Evolutionary conservation across 2,797 vertebrate species (phyloP), one percentile per base, ranked within the genome.

Genomic region (Ibycter americanus): DNA sequence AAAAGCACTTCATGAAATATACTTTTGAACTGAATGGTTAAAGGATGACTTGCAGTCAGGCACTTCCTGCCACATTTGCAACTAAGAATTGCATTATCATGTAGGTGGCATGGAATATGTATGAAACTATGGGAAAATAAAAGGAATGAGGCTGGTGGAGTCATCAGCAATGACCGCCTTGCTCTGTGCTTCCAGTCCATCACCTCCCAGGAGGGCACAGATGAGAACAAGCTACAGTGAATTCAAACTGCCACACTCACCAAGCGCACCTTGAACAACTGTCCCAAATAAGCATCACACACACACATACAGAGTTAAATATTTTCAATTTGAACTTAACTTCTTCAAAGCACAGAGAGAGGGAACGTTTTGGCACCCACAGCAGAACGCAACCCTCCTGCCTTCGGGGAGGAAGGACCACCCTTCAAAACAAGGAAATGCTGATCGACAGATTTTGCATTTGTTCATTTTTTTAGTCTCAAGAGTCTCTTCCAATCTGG

Each of bases 291-390:
- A 83, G 25, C 26, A 23, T 59, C 20, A 27, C 23, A 62, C 11
- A 20, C 11, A 26, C 4, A n/a, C 8, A 25, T 6, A 32, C 1
- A 21, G 32, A 81, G 32, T 16, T 55, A 34, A 84, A 25, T 47
- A 65, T 26, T 62, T 85, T 8, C 72, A 17, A 51, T 63, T 40
- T 63, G 44, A 54, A 40, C 32, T 32, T 36, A 42, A 51, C 10
- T 52, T 66, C 38, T 73, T 67, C 22, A 36, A 65, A n/a, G 34
- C 44, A 59, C 22, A 52, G 22, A 66, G 31, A 29, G 36, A 13
- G 2, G 26, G 19, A 19, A 27, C 1, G 0, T 26, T 84, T 42
- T 67, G 29, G 49, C 46, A 70, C 10, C 9, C 0, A 0, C 1
- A 70, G 38, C 32, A 91, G 36, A 81, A 46, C 22, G 18, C 7